Evolutionary conservation across 2,797 vertebrate genomes (phyloP).

Genomic region (Dipus sagitta): DNA sequence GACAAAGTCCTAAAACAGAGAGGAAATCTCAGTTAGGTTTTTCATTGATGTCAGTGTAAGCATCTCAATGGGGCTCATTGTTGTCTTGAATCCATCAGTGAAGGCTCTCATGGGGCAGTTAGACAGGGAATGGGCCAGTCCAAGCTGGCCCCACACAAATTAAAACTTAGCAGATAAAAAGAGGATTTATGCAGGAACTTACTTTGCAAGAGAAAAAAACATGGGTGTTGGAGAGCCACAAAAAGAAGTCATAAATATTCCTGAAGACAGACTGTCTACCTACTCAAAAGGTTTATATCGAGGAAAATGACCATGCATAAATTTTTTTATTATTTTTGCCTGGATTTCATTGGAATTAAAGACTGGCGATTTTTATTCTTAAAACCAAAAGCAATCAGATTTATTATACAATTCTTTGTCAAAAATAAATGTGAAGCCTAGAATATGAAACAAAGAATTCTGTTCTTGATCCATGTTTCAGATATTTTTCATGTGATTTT

Average conservation of each 20-base stretch:
- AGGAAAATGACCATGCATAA: not conserved
- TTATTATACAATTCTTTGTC: not conserved
- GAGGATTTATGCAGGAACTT: not conserved
- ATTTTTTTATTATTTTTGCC: not conserved
- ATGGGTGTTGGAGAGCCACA: not conserved
- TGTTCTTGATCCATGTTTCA: conserved; percentile 42
- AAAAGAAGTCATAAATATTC: not conserved
- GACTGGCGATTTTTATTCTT: conserved; percentile 5
- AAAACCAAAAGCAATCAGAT: not conserved
- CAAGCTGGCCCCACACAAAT: not conserved
- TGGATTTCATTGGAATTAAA: conserved; percentile 17
- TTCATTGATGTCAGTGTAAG: not conserved
- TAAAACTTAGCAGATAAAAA: not conserved
- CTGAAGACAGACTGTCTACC: not conserved
- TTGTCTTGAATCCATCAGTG: not conserved
- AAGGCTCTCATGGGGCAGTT: not conserved
- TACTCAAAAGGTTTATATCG: not conserved
- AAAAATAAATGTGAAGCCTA: not conserved
- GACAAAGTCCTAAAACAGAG: not conserved
- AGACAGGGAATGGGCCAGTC: not conserved
- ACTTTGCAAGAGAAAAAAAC: conserved; percentile 23
- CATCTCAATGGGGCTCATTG: not conserved
- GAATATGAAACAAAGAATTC: conserved; percentile 63
- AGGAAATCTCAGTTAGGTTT: not conserved
- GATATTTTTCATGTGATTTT: not conserved